Evolutionary conservation across 2,113 vertebrate species (phyloP).

Genomic region (Steatornis caripensis): DNA sequence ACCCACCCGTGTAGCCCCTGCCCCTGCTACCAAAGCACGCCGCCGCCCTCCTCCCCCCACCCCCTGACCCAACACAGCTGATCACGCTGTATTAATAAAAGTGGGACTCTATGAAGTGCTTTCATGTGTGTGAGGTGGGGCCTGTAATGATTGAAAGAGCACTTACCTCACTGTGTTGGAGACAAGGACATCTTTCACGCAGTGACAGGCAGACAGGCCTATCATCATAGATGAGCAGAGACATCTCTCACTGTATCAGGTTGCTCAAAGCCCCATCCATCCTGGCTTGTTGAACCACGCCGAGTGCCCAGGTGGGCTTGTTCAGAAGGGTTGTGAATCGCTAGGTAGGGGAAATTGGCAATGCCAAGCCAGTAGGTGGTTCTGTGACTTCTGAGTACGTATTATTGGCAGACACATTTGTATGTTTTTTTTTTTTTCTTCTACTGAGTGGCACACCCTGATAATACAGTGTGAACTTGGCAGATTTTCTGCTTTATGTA

Average conservation of each 20-base stretch:
- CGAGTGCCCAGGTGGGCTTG: not conserved
- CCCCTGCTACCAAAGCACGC: too few relatives aligned
- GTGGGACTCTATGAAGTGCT: not conserved
- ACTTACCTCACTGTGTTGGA: not conserved
- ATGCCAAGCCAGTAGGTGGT: not conserved
- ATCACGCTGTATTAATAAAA: not conserved
- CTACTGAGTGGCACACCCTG: not conserved
- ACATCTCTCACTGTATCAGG: not conserved
- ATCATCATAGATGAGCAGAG: not conserved
- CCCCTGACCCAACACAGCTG: too few relatives aligned
- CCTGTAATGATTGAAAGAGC: not conserved
- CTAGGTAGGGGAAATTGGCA: not conserved
- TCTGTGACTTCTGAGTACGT: not conserved
- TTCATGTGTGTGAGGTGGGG: not conserved
- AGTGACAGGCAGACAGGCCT: not conserved
- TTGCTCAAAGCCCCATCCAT: rapidly evolving
- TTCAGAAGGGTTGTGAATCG: not conserved
- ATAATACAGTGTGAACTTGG: not conserved
- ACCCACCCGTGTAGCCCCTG: too few relatives aligned
- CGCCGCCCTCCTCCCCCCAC: too few relatives aligned
- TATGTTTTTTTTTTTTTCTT: not conserved
- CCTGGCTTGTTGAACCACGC: not conserved
- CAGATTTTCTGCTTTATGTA: not conserved
- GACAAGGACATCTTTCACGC: not conserved
- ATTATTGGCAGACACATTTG: not conserved